Base-by-base conservation (phyloP, 2,888 invertebrate species). In the Diabrotica balteata region DNA sequence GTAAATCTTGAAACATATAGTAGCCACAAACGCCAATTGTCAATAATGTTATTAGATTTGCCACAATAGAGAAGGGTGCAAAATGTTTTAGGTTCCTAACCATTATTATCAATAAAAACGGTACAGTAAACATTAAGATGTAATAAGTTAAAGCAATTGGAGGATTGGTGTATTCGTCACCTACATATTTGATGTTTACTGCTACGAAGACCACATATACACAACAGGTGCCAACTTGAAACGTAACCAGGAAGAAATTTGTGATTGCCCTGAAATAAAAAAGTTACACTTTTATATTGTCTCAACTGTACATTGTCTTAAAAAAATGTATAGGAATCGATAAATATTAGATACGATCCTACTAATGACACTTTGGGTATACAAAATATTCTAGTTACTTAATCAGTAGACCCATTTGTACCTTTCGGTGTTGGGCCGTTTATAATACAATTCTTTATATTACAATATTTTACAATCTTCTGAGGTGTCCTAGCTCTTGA, bases 201-300 rank as follows among this genome's bases (percentile, higher is more conserved):
- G 81, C 83, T 2, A 84, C 83, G 75, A 81, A 83, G 5, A 83
- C 80, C 69, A 93, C 88, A 85, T 95, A 96, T 22, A 95, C 93
- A 80, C 93, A 93, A 82, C 96, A 96, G 76, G 95, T 93, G 65
- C 96, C 96, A 70, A 95, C 85, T 84, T 96, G 96, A 81, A 95
- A 95, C 46, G 93, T 86, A 75, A 94, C 89, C 72, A 92, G 86
- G 83, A 92, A 92, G 58, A 88, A 84, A 80, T 91, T 90, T 51
- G 91, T 90, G 57, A 90, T 78, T 50, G 83, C 77, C 75, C 88
- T 88, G 81, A 68, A 85, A 85, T 76, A 57, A 52, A 71, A 32
- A 32, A 32, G 32, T 4, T 32, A 32, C 32, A 32, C 4, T 32
- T 32, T 32, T 32, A 32, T 32, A 32, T 2, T 32, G 32, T 4